Percentiles rank a stretch among this genome's conserved stretches.
Conservation (phyloP, 2,113 vertebrate genomes). For the Sorex fumeus region DNA sequence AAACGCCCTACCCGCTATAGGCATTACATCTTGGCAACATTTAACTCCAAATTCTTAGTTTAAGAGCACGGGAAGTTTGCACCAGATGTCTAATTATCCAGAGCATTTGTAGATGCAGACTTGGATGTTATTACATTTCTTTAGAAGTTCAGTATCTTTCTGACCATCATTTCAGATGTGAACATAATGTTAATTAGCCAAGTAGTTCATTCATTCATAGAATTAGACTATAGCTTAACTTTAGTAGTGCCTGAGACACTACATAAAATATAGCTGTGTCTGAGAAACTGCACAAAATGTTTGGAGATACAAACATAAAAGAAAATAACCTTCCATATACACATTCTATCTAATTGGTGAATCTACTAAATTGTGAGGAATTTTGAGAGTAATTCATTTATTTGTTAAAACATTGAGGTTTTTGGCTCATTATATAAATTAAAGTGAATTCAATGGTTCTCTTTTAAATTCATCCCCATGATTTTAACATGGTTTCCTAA, state of each 20-base stretch:
- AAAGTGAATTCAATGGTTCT: no score
- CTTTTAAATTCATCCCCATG: background rate
- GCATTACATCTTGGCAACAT: no score
- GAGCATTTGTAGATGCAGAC: conserved; percentile 5
- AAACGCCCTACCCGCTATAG: no score
- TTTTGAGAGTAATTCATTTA: background rate
- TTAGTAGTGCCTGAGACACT: background rate
- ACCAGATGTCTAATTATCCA: background rate
- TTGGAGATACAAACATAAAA: background rate
- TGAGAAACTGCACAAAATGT: background rate
- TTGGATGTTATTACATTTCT: background rate
- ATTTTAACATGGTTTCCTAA: background rate
- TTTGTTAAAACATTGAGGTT: background rate
- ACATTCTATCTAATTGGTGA: background rate
- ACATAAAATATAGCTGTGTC: background rate
- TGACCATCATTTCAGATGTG: background rate
- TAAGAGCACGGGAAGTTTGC: background rate
- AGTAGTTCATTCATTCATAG: background rate
- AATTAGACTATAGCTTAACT: background rate
- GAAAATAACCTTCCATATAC: background rate
- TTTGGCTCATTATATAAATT: no score
- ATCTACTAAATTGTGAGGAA: background rate
- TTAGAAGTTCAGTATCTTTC: conserved; percentile 15
- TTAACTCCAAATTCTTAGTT: no score
- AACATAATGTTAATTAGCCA: conserved; percentile 29